Evolutionary conservation across 2,113 vertebrate species (phyloP).

Genomic region (Anarrhichthys ocellatus): DNA sequence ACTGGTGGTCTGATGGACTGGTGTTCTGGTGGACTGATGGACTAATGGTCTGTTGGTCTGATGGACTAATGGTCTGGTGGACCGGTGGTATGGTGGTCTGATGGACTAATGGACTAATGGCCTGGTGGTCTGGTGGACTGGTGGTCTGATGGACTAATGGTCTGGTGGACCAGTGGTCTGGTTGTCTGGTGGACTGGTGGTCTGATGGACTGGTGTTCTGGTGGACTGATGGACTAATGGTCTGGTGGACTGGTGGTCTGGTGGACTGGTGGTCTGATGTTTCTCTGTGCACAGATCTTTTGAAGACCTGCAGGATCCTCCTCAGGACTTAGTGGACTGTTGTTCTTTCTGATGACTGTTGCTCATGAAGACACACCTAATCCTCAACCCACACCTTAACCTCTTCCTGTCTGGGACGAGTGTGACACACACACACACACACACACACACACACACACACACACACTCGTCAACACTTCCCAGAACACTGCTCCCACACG

Average conservation of each 20-base stretch:
- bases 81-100: too few relatives aligned
- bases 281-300: constrained; percentile 20
- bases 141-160: too few relatives aligned
- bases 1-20: neutral
- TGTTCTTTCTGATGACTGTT: constrained; percentile 78
- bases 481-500: constrained; percentile 57
- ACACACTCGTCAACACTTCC: constrained; percentile 68
- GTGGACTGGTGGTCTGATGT: constrained; percentile 37
- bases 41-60: too few relatives aligned
- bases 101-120: too few relatives aligned
- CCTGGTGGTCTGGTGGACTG: too few relatives aligned
- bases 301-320: constrained; percentile 74
- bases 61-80: too few relatives aligned
- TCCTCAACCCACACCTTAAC: constrained; percentile 80
- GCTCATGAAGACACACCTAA: constrained; percentile 78
- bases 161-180: too few relatives aligned
- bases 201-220: neutral
- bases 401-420: constrained; percentile 79
- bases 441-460: constrained; percentile 44
- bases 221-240: neutral
- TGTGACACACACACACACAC: constrained; percentile 66
- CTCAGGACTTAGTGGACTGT: constrained; percentile 75
- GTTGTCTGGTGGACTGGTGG: too few relatives aligned
- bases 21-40: too few relatives aligned
- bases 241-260: neutral